A percentile compares a stretch with the other conserved stretches of the same genome.
phyloP scores from a whole-genome alignment of 1,140 invertebrate genomes.

The Conus betulinus region DNA sequence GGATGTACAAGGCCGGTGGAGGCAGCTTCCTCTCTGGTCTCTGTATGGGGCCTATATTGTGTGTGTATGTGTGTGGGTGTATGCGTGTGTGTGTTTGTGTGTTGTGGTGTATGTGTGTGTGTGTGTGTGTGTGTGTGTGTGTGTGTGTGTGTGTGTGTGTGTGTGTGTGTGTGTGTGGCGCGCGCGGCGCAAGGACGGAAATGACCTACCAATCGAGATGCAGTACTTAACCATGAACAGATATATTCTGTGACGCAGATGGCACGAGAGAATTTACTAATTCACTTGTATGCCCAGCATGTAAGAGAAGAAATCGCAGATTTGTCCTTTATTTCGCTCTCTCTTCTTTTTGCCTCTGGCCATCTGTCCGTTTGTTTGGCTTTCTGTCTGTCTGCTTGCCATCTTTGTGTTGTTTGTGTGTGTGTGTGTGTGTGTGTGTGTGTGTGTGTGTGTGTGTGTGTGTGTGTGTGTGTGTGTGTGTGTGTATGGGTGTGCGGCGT shows the following conservation, averaged over 20 bases:
- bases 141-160: constrained; percentile 10
- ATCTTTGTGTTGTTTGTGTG: background rate
- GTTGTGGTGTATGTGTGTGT: too few species aligned
- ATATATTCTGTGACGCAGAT: constrained; percentile 74
- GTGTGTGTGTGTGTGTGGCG: too few species aligned
- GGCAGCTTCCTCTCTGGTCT: too few species aligned
- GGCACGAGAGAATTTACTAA: constrained; percentile 71
- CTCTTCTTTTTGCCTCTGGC: background rate
- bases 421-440: too few species aligned
- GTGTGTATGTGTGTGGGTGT: too few species aligned
- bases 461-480: background rate
- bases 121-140: constrained; percentile 9
- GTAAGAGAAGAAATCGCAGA: constrained; percentile 51
- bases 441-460: background rate
- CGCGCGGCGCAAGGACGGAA: background rate
- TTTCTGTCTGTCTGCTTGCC: background rate
- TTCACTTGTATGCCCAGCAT: constrained; percentile 68
- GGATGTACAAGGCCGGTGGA: too few species aligned
- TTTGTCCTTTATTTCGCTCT: background rate
- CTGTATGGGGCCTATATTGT: too few species aligned
- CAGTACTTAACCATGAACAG: constrained; percentile 36
- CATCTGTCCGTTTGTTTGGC: background rate
- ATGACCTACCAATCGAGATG: background rate
- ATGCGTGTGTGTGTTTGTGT: too few species aligned
- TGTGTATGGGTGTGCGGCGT: background rate